phyloP scores from a whole-genome alignment of 2,888 invertebrate genomes.

The Dryobota labecula region DNA sequence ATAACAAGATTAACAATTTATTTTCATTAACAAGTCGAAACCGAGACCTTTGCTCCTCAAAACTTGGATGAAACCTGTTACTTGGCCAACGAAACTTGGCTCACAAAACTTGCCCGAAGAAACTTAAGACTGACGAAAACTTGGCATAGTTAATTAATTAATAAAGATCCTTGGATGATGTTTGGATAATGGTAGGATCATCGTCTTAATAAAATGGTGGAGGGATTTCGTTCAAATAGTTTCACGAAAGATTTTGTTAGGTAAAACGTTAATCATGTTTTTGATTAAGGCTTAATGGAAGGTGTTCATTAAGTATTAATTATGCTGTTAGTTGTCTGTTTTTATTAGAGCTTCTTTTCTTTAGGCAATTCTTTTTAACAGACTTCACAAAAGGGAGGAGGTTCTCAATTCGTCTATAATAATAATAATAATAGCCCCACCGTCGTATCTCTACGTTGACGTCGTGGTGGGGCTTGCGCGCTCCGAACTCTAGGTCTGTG shows the following conservation, averaged over 20 bases:
- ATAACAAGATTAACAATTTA: conserved; percentile 37
- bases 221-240: background rate
- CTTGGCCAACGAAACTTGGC: conserved; percentile 29
- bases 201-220: conserved; percentile 8
- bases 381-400: too few relatives aligned
- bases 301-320: conserved; percentile 30
- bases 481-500: too few relatives aligned
- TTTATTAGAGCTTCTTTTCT: conserved; percentile 22
- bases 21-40: conserved; percentile 23
- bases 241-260: conserved; percentile 4
- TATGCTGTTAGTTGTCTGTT: background rate
- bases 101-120: conserved; percentile 15
- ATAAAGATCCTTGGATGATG: conserved; percentile 23
- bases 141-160: conserved; percentile 33
- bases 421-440: too few relatives aligned
- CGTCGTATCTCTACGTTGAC: too few relatives aligned
- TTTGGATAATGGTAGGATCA: conserved; percentile 6
- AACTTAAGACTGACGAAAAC: conserved; percentile 18
- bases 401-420: too few relatives aligned
- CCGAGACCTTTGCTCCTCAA: conserved; percentile 19
- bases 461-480: too few relatives aligned
- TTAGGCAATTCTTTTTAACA: background rate
- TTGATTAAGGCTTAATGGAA: conserved; percentile 8
- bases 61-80: conserved; percentile 38
- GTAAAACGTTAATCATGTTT: conserved; percentile 14